Percentiles rank a stretch among this genome's conserved stretches.
phyloP scores from a whole-genome alignment of 2,113 vertebrate genomes.

The Myrmecophaga tridactyla region DNA sequence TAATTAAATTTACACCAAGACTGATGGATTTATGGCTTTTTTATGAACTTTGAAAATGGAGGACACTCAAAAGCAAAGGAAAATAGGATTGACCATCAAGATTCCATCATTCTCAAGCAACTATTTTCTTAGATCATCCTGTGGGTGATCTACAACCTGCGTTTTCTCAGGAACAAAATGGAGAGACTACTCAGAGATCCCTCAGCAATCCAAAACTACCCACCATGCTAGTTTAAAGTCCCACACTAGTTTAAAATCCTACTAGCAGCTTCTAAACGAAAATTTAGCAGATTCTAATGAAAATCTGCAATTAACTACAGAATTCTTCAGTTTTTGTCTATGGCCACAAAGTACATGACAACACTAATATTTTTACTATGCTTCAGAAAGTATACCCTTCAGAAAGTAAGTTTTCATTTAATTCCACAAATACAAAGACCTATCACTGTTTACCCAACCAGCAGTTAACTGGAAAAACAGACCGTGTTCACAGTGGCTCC shows the following conservation, averaged over 20 bases:
- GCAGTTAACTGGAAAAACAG: not conserved
- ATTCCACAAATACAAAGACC: conserved; percentile 1
- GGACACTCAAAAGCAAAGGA: not conserved
- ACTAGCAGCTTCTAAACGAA: not conserved
- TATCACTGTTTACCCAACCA: not conserved
- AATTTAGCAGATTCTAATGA: conserved; percentile 4
- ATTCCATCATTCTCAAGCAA: not conserved
- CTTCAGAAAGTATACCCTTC: not conserved
- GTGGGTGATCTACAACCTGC: not conserved
- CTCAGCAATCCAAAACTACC: not conserved
- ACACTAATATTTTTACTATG: not conserved
- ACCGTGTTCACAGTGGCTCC: not conserved
- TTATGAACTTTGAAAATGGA: not conserved
- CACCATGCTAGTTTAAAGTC: not conserved
- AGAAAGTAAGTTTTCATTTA: conserved; percentile 9
- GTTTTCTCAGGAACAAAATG: not conserved
- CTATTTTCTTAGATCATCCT: not conserved
- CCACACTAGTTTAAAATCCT: not conserved
- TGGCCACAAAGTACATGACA: not conserved
- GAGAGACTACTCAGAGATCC: not conserved
- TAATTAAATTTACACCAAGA: conserved; percentile 1
- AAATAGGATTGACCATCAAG: not conserved
- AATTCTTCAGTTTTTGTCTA: not conserved
- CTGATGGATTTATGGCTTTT: not conserved
- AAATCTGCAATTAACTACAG: conserved; percentile 49